Evolutionary conservation across 2,113 vertebrate genomes (phyloP).

Genomic region (Etia nguti): DNA sequence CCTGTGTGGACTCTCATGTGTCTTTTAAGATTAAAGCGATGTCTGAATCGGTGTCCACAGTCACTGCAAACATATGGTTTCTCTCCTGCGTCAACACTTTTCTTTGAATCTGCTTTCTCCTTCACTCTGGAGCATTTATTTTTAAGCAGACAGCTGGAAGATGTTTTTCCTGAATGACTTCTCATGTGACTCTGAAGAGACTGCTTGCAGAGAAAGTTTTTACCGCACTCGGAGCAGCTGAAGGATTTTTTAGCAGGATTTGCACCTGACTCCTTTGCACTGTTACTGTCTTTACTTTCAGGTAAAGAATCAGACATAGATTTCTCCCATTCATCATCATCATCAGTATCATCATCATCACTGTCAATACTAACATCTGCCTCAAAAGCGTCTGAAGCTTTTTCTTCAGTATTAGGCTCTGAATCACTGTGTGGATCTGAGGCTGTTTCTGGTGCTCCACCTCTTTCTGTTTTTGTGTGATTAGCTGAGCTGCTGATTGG

Average conservation of each 20-base stretch:
- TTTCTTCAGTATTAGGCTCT: neutral
- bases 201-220: neutral
- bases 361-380: neutral
- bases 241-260: neutral
- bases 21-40: neutral
- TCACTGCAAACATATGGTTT: neutral
- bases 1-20: neutral
- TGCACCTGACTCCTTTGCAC: neutral
- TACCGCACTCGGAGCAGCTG: fast-evolving
- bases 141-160: neutral
- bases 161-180: neutral
- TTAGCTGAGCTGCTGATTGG: neutral
- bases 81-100: neutral
- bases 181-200: neutral
- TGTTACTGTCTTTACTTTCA: neutral
- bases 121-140: neutral
- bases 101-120: neutral
- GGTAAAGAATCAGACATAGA: neutral
- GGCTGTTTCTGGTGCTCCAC: neutral
- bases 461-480: neutral
- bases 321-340: neutral
- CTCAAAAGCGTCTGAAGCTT: neutral
- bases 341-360: neutral
- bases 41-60: neutral
- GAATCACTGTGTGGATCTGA: neutral